Evolutionary conservation across 2,113 vertebrate genomes (phyloP), one percentile per base, ranked within the genome.

Genomic region (Erythrolamprus reginae): DNA sequence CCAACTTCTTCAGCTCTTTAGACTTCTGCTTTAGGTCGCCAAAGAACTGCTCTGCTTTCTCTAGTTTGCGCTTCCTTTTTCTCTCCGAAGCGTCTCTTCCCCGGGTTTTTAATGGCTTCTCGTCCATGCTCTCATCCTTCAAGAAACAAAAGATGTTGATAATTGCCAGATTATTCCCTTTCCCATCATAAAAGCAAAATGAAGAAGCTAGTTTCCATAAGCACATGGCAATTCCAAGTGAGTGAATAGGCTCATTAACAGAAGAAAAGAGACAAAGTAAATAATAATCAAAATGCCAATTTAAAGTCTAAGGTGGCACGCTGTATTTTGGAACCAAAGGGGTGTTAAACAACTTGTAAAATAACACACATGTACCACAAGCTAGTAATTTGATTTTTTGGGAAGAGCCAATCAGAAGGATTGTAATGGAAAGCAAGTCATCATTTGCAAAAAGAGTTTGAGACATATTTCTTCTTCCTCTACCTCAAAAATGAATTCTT

Each of bases 41-140:
- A 93, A 99, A 97, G 94, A 99, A 97, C 89, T 98, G 98, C 92
- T 99, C 99, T 0, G 97, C 98, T 91, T 98, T 96, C 95, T 99
- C 98, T 91, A 99, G 94, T 90, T 99, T 99, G 93, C 99, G 95
- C 94, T 98, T 99, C 86, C 98, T 96, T 93, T 99, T 99, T 97
- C 98, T 99, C 95, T 99, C 98, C 1, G 98, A 96, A 86, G 97
- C 98, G 53, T 99, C 99, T 90, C 98, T 98, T 13, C 98, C 97
- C 95, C 99, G 99, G 93, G 99, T 96, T 96, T 98, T 99, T 92
- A 99, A 93, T 0, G 98, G 98, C 92, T 98, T 99, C 88, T 99
- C 99, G 95, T 99, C 97, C 93, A 98, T 95, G 82, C 98, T 97
- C 92, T 99, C 98, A 70, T 99, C 99, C 93, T 99, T 98, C 95